phyloP scores from a whole-genome alignment of 2,797 vertebrate genomes.

The Australoheros facetus region DNA sequence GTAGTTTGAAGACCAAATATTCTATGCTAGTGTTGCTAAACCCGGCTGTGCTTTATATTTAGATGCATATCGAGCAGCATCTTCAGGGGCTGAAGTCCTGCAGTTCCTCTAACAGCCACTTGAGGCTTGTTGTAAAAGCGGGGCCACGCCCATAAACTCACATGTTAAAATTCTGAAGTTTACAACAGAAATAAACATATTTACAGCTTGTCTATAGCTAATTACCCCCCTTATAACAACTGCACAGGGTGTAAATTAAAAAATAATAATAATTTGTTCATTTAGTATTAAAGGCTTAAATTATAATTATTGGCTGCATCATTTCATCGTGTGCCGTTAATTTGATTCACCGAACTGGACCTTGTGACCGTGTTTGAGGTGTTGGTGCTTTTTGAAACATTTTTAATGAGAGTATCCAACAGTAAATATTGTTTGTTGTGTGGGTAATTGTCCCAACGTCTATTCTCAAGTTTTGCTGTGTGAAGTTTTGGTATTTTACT shows the following conservation, averaged over 20 bases:
- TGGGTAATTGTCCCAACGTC: too few relatives aligned
- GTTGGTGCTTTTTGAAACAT: not conserved
- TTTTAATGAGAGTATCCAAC: not conserved
- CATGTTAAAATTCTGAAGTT: not conserved
- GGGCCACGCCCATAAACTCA: not conserved
- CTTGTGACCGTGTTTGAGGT: not conserved
- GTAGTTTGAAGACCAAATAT: not conserved
- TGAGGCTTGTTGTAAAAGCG: not conserved
- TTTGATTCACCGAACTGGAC: not conserved
- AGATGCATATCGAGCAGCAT: not conserved
- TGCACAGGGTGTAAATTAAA: not conserved
- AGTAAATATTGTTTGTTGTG: too few relatives aligned
- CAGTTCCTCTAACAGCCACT: not conserved
- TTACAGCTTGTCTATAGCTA: not conserved
- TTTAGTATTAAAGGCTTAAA: not conserved
- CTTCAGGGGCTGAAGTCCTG: not conserved
- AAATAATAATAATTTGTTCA: not conserved
- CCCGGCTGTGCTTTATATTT: not conserved
- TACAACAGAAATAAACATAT: too few relatives aligned
- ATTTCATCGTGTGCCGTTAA: not conserved
- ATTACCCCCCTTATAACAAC: not conserved
- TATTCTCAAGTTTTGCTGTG: too few relatives aligned
- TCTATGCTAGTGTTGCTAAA: too few relatives aligned
- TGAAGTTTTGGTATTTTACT: not conserved
- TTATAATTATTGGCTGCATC: not conserved